Evolutionary conservation across 2,797 vertebrate genomes (phyloP).

Genomic region (Scarus forsteni): DNA sequence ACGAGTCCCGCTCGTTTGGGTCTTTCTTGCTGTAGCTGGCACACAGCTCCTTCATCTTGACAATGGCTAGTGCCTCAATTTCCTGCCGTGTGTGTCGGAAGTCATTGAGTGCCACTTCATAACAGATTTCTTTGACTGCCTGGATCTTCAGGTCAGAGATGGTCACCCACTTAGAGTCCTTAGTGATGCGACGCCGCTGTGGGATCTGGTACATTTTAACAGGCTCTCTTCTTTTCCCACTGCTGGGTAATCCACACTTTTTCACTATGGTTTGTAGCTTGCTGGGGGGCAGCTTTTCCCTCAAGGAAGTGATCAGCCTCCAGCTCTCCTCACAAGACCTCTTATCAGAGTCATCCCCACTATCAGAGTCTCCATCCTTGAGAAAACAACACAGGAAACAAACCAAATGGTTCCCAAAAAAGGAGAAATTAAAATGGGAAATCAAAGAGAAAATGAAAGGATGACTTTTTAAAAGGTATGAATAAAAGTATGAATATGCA

Average conservation of each 20-base stretch:
- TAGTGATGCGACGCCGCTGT: constrained; percentile 95
- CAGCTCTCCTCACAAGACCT: constrained; percentile 99
- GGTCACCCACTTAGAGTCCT: constrained; percentile 99
- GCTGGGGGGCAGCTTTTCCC: constrained; percentile 99
- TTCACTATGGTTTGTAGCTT: constrained; percentile 99
- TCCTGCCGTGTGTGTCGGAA: constrained; percentile 98
- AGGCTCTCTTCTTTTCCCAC: constrained; percentile 95
- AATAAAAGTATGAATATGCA: constrained; percentile 85
- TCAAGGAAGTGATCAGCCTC: constrained; percentile 99
- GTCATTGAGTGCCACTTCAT: constrained; percentile 98
- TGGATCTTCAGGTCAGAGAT: constrained; percentile 99
- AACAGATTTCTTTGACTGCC: constrained; percentile 99
- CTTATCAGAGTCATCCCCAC: constrained; percentile 99
- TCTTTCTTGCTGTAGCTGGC: constrained; percentile 97
- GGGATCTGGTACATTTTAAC: constrained; percentile 99
- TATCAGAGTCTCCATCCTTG: constrained; percentile 99
- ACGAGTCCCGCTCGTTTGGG: constrained; percentile 97
- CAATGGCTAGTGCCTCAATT: constrained; percentile 98
- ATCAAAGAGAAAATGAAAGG: constrained; percentile 87
- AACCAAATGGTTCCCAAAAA: constrained; percentile 87
- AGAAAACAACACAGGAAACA: constrained; percentile 96
- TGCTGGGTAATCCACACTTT: constrained; percentile 99
- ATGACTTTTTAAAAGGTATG: constrained; percentile 82
- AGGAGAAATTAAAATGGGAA: constrained; percentile 91
- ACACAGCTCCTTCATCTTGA: constrained; percentile 99